These are phyloP conservation scores for Platysteira castanea DNA, from an alignment of 2,113 vertebrate genomes.

Conservation along the genomic window DNA sequence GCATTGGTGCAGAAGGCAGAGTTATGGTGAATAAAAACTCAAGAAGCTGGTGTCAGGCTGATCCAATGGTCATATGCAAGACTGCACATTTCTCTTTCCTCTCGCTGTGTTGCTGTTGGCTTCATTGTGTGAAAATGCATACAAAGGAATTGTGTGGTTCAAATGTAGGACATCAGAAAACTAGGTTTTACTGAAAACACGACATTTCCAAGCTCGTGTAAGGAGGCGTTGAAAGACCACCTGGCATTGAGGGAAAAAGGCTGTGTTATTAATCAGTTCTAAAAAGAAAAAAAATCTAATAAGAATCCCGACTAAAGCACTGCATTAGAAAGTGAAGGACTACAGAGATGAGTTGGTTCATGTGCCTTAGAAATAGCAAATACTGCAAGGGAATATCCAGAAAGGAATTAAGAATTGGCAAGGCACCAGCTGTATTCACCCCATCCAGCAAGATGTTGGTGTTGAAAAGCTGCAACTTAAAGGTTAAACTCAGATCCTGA, in stretches of 20 bases:
- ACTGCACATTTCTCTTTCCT: neutral
- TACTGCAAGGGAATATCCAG: neutral
- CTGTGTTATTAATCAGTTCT: neutral
- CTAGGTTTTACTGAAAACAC: neutral
- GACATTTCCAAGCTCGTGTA: accelerated
- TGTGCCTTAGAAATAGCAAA: neutral
- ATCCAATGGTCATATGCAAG: neutral
- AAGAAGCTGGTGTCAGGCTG: neutral
- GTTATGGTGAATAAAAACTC: neutral
- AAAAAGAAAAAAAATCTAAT: neutral
- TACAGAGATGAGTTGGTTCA: neutral
- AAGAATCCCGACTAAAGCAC: neutral
- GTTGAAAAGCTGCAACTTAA: neutral
- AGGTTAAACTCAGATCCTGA: neutral
- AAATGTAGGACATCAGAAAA: neutral
- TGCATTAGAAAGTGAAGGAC: neutral
- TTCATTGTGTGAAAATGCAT: neutral
- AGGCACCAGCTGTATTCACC: neutral
- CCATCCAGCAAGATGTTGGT: neutral
- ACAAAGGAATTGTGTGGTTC: neutral
- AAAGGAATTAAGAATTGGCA: neutral
- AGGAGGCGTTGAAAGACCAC: neutral
- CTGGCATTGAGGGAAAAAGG: neutral
- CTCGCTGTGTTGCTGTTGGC: neutral
- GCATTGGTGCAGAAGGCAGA: neutral